phyloP scores from a whole-genome alignment of 2,113 vertebrate genomes.

The Picathartes gymnocephalus region DNA sequence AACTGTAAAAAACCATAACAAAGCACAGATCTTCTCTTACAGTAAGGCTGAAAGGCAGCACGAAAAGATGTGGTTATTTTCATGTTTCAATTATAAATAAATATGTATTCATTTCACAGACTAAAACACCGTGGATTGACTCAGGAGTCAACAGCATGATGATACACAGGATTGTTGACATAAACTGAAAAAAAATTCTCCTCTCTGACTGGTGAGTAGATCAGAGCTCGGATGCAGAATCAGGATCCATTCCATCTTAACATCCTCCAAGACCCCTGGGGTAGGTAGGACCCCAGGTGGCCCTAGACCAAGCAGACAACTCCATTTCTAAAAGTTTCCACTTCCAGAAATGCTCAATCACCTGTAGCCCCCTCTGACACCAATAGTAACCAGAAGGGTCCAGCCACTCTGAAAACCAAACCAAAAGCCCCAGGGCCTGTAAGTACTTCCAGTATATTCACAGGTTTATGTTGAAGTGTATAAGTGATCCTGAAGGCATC shows the following conservation, averaged over 20 bases:
- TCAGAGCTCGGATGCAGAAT: background rate
- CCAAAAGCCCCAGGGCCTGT: background rate
- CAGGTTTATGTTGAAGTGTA: background rate
- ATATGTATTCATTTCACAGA: background rate
- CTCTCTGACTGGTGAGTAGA: background rate
- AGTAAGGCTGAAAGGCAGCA: background rate
- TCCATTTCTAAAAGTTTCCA: accelerated
- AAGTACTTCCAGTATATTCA: background rate
- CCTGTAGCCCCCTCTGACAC: background rate
- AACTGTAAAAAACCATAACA: background rate
- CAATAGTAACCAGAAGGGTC: background rate
- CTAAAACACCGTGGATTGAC: background rate
- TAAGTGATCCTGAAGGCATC: background rate
- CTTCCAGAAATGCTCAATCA: background rate
- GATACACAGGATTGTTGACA: background rate
- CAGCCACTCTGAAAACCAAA: background rate
- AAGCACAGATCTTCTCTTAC: background rate
- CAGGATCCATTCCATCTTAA: background rate
- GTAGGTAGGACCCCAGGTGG: background rate
- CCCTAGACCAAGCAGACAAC: background rate
- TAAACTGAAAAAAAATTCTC: background rate
- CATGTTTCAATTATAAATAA: background rate
- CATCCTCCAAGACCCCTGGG: background rate
- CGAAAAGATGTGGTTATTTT: background rate
- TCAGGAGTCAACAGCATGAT: background rate